Evolutionary conservation across 2,113 vertebrate species (phyloP).

Genomic region (Vulpes ferrilata): DNA sequence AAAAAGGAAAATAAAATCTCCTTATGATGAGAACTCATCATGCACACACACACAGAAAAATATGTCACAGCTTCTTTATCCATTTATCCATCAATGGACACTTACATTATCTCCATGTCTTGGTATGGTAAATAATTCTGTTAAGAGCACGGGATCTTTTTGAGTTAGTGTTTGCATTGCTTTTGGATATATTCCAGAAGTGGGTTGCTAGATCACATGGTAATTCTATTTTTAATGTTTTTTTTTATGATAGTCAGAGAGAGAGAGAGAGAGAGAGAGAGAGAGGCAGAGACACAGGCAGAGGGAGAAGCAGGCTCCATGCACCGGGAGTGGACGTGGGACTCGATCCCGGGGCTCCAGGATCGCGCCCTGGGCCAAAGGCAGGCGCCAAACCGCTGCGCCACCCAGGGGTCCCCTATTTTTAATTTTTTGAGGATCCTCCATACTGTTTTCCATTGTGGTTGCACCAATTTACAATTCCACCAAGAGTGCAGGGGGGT

Average conservation of each 20-base stretch:
- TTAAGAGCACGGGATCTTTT: background rate
- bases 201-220: background rate
- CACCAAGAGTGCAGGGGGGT: background rate
- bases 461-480: background rate
- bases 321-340: too few species aligned
- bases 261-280: too few species aligned
- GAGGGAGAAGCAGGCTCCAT: too few species aligned
- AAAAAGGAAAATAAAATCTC: background rate
- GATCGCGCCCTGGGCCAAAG: too few species aligned
- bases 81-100: background rate
- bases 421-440: background rate
- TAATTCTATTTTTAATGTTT: background rate
- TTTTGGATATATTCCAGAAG: background rate
- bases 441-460: background rate
- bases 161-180: background rate
- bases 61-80: background rate
- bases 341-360: too few species aligned
- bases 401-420: background rate
- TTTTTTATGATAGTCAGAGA: too few species aligned
- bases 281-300: too few species aligned
- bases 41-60: background rate
- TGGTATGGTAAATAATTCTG: background rate
- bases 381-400: too few species aligned
- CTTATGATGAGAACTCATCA: background rate
- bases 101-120: background rate